A percentile compares a stretch with the other conserved stretches of the same genome.
Conservation (phyloP, 2,113 vertebrate species). For the Phaetusa simplex region DNA sequence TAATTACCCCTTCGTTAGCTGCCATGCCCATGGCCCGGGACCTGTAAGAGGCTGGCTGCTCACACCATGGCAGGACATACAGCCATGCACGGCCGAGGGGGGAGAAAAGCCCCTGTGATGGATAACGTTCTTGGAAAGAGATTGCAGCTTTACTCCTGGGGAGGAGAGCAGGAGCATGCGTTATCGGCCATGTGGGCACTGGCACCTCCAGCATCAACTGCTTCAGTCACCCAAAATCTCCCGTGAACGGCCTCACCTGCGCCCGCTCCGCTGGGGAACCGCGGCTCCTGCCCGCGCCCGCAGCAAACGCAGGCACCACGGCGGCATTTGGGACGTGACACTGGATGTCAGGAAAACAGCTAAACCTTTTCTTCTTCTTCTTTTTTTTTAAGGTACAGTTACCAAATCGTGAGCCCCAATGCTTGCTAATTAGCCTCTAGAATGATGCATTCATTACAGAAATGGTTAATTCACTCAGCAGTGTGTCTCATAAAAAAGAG, state of each 20-base stretch:
- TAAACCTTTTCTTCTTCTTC: background rate
- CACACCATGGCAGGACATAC: background rate
- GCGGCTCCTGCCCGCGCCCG: rapidly evolving
- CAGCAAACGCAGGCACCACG: background rate
- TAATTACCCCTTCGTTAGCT: background rate
- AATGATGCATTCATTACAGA: background rate
- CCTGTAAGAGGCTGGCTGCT: background rate
- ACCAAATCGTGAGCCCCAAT: background rate
- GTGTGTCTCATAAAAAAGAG: background rate
- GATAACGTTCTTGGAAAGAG: background rate
- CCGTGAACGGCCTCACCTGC: rapidly evolving
- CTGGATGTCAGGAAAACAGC: background rate
- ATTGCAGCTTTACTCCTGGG: background rate
- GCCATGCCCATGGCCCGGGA: background rate
- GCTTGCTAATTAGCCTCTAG: background rate
- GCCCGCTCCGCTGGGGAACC: rapidly evolving
- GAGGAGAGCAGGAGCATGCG: background rate
- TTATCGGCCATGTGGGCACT: background rate
- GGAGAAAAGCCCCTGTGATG: background rate
- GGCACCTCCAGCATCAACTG: background rate
- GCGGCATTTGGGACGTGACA: rapidly evolving
- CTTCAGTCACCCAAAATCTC: background rate
- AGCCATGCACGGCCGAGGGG: rapidly evolving
- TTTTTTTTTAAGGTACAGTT: background rate
- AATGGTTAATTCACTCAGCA: background rate